Conservation (phyloP, 2,797 vertebrate genomes). For the Chelmon rostratus region DNA sequence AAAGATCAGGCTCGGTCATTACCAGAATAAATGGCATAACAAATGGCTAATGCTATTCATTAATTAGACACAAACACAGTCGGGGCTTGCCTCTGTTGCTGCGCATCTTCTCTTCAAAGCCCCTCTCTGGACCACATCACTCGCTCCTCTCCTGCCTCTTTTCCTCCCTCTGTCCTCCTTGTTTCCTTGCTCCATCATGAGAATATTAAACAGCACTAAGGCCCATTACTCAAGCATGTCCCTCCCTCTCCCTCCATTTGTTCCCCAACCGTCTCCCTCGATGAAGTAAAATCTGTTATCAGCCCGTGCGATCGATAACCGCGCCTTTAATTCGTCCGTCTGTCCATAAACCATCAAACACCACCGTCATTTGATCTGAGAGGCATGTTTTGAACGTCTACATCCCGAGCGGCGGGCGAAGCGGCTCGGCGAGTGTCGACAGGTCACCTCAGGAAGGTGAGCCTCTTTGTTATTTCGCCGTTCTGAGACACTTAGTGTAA, state of each 20-base stretch:
- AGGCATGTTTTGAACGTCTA: not conserved
- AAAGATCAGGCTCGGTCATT: slow-evolving; percentile 73
- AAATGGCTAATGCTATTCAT: slow-evolving; percentile 80
- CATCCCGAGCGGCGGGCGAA: slow-evolving; percentile 16
- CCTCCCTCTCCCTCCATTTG: slow-evolving; percentile 16
- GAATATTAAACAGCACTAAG: slow-evolving; percentile 66
- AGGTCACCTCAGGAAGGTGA: slow-evolving; percentile 39
- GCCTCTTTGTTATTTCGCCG: slow-evolving; percentile 45
- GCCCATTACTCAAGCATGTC: slow-evolving; percentile 66
- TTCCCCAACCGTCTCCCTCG: slow-evolving; percentile 48
- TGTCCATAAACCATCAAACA: slow-evolving; percentile 20
- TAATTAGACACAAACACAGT: slow-evolving; percentile 80
- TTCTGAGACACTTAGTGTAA: slow-evolving; percentile 36
- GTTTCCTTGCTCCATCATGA: slow-evolving; percentile 58
- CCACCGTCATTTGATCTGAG: slow-evolving; percentile 34
- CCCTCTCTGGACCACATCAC: slow-evolving; percentile 51
- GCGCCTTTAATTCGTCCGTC: slow-evolving; percentile 63
- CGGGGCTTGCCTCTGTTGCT: slow-evolving; percentile 33
- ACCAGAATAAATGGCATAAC: slow-evolving; percentile 78
- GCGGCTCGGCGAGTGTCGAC: slow-evolving; percentile 27
- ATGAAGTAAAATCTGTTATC: slow-evolving; percentile 54
- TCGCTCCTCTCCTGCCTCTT: slow-evolving; percentile 17
- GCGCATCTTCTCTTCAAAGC: slow-evolving; percentile 19
- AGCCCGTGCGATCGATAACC: slow-evolving; percentile 59
- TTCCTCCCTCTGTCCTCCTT: slow-evolving; percentile 25